Evolutionary conservation across 2,113 vertebrate species (phyloP).

Genomic region (Pristiophorus japonicus): DNA sequence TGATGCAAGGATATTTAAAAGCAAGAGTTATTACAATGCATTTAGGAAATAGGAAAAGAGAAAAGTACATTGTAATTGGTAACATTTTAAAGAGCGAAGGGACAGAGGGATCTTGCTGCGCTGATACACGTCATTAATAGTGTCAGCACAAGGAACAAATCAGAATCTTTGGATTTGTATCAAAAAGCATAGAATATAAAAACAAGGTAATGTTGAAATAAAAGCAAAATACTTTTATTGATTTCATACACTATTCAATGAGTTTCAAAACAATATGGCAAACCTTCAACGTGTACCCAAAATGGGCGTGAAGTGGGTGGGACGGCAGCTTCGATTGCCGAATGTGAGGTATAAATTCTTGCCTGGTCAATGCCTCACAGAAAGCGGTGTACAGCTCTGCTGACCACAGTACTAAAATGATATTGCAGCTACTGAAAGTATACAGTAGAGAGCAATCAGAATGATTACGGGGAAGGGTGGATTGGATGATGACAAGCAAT

Average conservation of each 20-base stretch:
- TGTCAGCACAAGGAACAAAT: too few species aligned
- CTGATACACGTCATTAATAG: too few species aligned
- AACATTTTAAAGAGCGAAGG: too few species aligned
- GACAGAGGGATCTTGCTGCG: too few species aligned
- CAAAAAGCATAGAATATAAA: too few species aligned
- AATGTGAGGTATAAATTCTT: not conserved
- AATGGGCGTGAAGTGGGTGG: not conserved
- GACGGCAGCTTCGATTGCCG: not conserved
- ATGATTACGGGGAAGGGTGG: not conserved
- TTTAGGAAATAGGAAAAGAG: too few species aligned
- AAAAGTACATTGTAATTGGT: too few species aligned
- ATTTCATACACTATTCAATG: not conserved
- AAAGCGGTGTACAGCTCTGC: not conserved
- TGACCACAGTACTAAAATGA: not conserved
- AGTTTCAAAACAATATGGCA: not conserved
- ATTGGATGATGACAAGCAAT: not conserved
- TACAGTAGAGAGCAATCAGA: not conserved
- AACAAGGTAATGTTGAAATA: too few species aligned
- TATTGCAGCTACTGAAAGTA: not conserved
- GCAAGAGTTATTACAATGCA: not conserved
- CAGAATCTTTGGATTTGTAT: too few species aligned
- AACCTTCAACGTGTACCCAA: not conserved
- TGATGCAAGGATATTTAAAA: not conserved
- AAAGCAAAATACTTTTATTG: too few species aligned
- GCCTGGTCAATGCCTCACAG: not conserved